Conservation (phyloP, 2,797 vertebrate genomes). For the Orientallactaga sibirica region DNA sequence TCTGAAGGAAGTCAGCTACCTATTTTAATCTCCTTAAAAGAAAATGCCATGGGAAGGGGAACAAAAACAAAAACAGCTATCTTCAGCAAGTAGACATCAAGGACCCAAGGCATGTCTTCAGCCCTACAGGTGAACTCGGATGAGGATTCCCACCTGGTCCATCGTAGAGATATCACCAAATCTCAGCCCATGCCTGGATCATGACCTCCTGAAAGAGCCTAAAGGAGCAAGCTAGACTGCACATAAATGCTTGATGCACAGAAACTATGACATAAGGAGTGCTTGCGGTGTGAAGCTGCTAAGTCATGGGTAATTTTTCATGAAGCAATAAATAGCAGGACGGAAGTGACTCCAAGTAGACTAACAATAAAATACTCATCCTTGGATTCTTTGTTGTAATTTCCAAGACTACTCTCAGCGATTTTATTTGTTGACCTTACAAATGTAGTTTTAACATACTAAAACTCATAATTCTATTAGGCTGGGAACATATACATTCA, state of each 20-base stretch:
- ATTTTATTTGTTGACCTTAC: background rate
- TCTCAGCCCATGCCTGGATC: background rate
- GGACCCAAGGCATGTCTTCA: background rate
- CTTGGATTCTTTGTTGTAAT: conserved; percentile 15
- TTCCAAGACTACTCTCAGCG: background rate
- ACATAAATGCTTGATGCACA: background rate
- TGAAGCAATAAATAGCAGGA: conserved; percentile 26
- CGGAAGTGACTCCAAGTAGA: background rate
- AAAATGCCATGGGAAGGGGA: background rate
- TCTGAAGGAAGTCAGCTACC: background rate
- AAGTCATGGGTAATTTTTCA: background rate
- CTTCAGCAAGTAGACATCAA: background rate
- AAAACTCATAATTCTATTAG: background rate
- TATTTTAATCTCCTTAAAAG: background rate
- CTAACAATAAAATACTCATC: conserved; percentile 54
- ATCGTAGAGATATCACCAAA: background rate
- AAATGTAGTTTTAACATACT: conserved; percentile 48
- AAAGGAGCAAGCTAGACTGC: background rate
- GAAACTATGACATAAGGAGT: background rate
- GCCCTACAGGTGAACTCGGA: background rate
- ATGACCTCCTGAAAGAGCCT: background rate
- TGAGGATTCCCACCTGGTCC: too few relatives aligned
- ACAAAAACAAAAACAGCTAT: background rate
- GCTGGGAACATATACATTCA: background rate
- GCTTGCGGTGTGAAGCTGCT: background rate